A percentile compares a stretch with the other conserved stretches of the same genome.
Conservation (phyloP, 1,140 invertebrate genomes). For the Druon quercuslanigerum region DNA sequence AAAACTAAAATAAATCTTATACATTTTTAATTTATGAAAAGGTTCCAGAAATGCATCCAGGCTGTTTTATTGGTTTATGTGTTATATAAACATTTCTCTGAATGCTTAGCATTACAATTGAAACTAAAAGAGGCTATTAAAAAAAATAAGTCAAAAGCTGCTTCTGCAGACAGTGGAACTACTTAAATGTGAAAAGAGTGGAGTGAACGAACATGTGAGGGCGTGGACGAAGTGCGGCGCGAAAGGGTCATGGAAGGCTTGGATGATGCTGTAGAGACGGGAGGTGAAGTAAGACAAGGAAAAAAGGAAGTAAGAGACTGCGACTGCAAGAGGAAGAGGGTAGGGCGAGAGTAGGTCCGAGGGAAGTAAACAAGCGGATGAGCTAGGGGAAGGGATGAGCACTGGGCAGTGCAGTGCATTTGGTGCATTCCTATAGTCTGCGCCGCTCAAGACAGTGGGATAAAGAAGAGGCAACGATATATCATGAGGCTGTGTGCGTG, state of each 20-base stretch:
- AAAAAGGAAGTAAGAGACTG: slow-evolving; percentile 17
- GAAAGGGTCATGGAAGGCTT: slow-evolving; percentile 21
- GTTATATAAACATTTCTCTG: too few species aligned
- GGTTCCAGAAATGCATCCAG: too few species aligned
- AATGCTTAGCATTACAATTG: too few species aligned
- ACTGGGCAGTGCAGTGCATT: slow-evolving; percentile 66
- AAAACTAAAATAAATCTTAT: not conserved
- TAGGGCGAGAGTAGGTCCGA: slow-evolving; percentile 35
- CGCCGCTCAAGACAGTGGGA: slow-evolving; percentile 39
- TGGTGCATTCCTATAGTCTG: slow-evolving; percentile 70
- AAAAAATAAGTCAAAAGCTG: not conserved
- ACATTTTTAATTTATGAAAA: too few species aligned
- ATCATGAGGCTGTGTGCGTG: not conserved
- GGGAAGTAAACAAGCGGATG: slow-evolving; percentile 69
- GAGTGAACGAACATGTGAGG: not conserved
- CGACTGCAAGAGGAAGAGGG: not conserved
- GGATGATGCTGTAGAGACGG: slow-evolving; percentile 20
- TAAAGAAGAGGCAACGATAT: slow-evolving; percentile 16
- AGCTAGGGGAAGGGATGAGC: slow-evolving; percentile 49
- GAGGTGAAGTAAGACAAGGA: slow-evolving; percentile 15
- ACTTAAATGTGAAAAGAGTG: not conserved
- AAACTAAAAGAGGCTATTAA: too few species aligned
- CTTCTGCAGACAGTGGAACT: not conserved
- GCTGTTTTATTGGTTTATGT: too few species aligned
- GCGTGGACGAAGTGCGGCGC: not conserved